These are phyloP conservation scores for Mythimna pallens DNA, from an alignment of 2,888 invertebrate species.

Conservation along the genomic window DNA sequence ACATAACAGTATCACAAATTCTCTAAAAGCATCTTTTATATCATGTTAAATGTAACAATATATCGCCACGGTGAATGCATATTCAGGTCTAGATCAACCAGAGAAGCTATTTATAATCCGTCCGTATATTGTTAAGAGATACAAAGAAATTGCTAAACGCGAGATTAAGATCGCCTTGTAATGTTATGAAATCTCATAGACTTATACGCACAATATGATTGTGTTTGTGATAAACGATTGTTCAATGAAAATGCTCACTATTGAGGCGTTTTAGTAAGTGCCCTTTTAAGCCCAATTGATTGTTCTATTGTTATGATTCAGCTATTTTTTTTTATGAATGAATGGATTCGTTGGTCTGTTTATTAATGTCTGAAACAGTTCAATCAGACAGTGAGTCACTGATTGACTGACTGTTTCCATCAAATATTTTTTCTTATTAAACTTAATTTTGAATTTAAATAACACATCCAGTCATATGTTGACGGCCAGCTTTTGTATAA, in stretches of 20 bases:
- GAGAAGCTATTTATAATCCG: slow-evolving; percentile 56
- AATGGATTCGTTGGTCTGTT: neutral
- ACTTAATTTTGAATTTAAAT: neutral
- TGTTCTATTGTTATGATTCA: slow-evolving; percentile 17
- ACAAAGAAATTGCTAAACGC: slow-evolving; percentile 66
- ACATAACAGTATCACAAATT: slow-evolving; percentile 4
- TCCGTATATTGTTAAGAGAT: slow-evolving; percentile 56
- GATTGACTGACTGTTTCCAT: neutral
- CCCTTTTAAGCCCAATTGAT: slow-evolving; percentile 22
- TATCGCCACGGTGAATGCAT: slow-evolving; percentile 72
- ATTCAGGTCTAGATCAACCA: slow-evolving; percentile 79
- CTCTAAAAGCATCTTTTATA: slow-evolving; percentile 21
- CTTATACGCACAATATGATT: slow-evolving; percentile 52
- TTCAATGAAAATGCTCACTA: slow-evolving; percentile 55
- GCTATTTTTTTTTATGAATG: neutral
- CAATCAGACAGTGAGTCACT: neutral
- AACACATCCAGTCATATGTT: neutral
- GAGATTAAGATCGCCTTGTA: slow-evolving; percentile 56
- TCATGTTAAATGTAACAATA: slow-evolving; percentile 31
- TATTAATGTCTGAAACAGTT: neutral
- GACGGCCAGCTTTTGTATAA: neutral
- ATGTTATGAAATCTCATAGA: slow-evolving; percentile 59
- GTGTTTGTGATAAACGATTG: slow-evolving; percentile 51
- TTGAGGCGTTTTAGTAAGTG: slow-evolving; percentile 18
- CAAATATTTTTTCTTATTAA: neutral